Base-by-base conservation (phyloP, 2,888 invertebrate genomes). In the Aporophyla lueneburgensis region DNA sequence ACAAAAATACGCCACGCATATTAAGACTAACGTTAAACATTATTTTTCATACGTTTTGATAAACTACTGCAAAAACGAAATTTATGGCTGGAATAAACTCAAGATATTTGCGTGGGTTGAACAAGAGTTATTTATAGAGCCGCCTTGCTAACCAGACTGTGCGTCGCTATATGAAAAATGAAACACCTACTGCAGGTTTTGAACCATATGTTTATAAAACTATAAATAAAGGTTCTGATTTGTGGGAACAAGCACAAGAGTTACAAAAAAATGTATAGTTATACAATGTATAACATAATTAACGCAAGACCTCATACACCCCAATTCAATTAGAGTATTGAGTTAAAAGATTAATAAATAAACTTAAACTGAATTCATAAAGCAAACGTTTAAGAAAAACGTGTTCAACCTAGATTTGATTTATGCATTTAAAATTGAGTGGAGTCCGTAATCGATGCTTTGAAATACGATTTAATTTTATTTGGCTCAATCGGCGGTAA, bases 81-180 rank as follows among this genome's bases (percentile, higher is more conserved):
- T 81, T 80, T 77, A 83, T 78, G 58, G 1, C 27, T 53, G 56
- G 70, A 62, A 84, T 77, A 65, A 71, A 71, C 71, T 53, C 53
- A 67, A 81, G 63, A 78, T 86, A 86, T 84, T 71, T 74, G 77
- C 72, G 89, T 85, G n/a, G 89, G 89, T 53, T 46, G 71, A 7
- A 46, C 69, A 62, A 24, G 21, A 56, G 40, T 73, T 84, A 87
- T 77, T 80, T 87, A 78, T 85, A 80, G 81, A 74, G 2, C 1
- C 21, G 53, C n/a, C 33, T 71, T 66, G 58, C 63, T 40, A 73
- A 78, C 80, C 66, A 87, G 87, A 87, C 88, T 62, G 46, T 19
- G 14, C 68, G 88, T 78, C 85, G 72, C 80, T 72, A 24, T 54
- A 56, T 19, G 27, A 59, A 56, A 59, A 59, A 49, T 61, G 53